phyloP scores from a whole-genome alignment of 1,140 invertebrate genomes.

The Drusus annulatus region DNA sequence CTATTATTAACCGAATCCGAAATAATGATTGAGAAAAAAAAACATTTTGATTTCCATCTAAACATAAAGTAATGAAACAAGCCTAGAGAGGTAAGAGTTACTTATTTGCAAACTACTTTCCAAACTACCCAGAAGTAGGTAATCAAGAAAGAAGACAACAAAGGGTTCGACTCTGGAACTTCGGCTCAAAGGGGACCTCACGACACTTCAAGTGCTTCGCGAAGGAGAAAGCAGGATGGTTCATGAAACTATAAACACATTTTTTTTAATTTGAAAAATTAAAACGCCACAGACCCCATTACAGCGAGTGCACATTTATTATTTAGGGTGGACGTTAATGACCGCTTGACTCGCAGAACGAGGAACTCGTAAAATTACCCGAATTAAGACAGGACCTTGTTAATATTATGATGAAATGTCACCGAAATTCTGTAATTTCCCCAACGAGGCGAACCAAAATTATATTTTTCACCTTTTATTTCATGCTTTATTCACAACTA shows the following conservation, averaged over 20 bases:
- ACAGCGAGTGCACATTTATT: conserved; percentile 41
- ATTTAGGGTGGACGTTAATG: conserved; percentile 29
- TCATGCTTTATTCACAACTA: too few species aligned
- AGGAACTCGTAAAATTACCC: background rate
- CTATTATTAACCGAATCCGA: too few species aligned
- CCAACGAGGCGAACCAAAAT: too few species aligned
- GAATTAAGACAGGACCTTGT: background rate
- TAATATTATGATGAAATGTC: too few species aligned
- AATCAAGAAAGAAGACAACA: background rate
- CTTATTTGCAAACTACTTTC: too few species aligned
- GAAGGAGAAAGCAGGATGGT: conserved; percentile 12
- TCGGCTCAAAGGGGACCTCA: conserved; percentile 11
- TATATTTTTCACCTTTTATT: too few species aligned
- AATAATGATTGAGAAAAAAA: too few species aligned
- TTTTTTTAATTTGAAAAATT: conserved; percentile 48
- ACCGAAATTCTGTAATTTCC: too few species aligned
- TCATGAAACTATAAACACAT: conserved; percentile 42
- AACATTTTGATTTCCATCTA: too few species aligned
- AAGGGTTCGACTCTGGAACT: background rate
- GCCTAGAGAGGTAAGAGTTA: too few species aligned
- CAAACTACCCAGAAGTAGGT: too few species aligned
- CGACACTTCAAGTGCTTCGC: conserved; percentile 9
- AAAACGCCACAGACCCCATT: conserved; percentile 23
- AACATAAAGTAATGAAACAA: too few species aligned
- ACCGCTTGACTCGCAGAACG: background rate